Base-by-base conservation (phyloP, 2,888 invertebrate genomes). In the Dicyrtoma fusca region DNA sequence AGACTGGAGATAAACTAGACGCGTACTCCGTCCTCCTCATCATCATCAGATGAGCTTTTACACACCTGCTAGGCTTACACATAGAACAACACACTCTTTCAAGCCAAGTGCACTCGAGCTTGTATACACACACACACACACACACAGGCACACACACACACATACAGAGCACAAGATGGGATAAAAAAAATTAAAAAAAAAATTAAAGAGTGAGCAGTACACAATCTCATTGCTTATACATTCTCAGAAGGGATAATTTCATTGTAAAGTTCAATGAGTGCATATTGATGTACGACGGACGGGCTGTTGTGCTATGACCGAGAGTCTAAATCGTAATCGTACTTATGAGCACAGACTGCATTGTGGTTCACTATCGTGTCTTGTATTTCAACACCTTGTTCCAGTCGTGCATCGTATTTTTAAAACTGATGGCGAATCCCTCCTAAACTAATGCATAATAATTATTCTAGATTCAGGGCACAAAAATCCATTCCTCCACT, bases 401-500 rank as follows among this genome's bases (percentile, higher is more conserved):
- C 71, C 49, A 72, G 74, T 75, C 75, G 75, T 75, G 74, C 74
- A 62, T 72, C 75, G 62, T 75, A 72, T 69, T 68, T 75, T 74
- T 68, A 55, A 74, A 69, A 71, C 73, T 75, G 71, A 74, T 75
- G 73, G 75, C 71, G 64, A 75, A 72, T 72, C 72, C 66, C 71
- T 68, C 68, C 68, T 71, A 69, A 76, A 74, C 61, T 74, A 77
- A 77, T 77, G 74, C 74, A 75, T 74, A 74, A 73, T 74, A 77
- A 77, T 76, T 70, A 75, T 74, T 75, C 68, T 75, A 74, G 78
- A 78, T 77, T 75, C 73, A 71, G 78, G 78, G 78, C 78, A 78
- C 69, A 76, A 65, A 42, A 25, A 19, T 23, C 17, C 57, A 17
- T 21, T 44, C 11, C n/a, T 49, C 19, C n/a, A 34, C 34, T 34